These are phyloP conservation scores for Heliconius hewitsoni DNA, from an alignment of 1,140 invertebrate species.

Conservation along the genomic window DNA sequence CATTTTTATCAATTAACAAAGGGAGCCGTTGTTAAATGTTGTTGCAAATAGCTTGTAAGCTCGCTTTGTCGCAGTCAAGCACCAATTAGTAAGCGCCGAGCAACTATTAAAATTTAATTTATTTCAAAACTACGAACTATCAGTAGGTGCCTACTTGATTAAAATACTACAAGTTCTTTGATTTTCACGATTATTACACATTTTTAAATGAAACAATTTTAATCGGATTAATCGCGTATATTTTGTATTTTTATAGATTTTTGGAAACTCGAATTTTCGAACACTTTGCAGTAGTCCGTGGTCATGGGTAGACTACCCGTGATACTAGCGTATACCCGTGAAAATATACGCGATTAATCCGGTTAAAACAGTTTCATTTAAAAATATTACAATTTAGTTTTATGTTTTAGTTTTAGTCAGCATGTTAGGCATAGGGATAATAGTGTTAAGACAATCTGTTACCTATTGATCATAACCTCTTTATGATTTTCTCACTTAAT, in stretches of 20 bases:
- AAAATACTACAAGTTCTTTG: neutral
- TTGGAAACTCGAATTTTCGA: too few relatives aligned
- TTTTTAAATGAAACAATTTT: too few relatives aligned
- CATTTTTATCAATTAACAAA: neutral
- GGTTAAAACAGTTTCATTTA: too few relatives aligned
- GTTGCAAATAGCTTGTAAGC: conserved; percentile 3
- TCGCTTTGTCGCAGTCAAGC: neutral
- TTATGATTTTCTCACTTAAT: too few relatives aligned
- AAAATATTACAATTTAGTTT: neutral
- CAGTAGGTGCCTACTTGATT: neutral
- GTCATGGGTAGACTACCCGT: too few relatives aligned
- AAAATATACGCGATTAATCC: too few relatives aligned
- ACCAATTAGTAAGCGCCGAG: neutral
- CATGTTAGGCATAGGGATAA: neutral
- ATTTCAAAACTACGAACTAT: neutral
- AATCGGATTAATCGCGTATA: too few relatives aligned
- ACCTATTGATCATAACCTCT: neutral
- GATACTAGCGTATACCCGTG: too few relatives aligned
- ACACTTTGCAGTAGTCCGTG: too few relatives aligned
- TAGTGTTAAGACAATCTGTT: neutral
- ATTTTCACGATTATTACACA: too few relatives aligned
- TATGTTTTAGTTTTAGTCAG: neutral
- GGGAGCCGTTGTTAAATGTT: too few relatives aligned
- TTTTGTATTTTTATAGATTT: too few relatives aligned
- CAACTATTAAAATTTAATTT: conserved; percentile 8